Percentiles rank a stretch among this genome's conserved stretches.
These are phyloP conservation scores for Drosophila cognata DNA, from an alignment of 2,888 invertebrate species.

Conservation along the genomic window DNA sequence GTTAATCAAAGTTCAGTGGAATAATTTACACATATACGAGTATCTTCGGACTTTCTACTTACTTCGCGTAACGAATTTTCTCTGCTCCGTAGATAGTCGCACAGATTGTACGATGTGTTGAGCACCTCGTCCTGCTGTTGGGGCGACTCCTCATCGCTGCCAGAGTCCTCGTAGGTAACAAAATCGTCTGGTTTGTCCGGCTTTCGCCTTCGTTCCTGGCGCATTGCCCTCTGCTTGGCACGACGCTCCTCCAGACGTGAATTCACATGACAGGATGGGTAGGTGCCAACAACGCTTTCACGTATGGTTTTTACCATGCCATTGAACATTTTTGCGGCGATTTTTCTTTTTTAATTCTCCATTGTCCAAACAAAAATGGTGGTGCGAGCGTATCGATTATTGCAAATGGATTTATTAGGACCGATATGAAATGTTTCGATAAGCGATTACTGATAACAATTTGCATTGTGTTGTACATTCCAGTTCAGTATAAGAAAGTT, in stretches of 20 bases:
- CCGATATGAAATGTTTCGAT: slow-evolving; percentile 7
- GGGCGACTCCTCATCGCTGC: slow-evolving; percentile 93
- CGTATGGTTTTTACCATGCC: slow-evolving; percentile 84
- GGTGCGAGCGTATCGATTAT: slow-evolving; percentile 30
- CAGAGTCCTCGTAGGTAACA: slow-evolving; percentile 94
- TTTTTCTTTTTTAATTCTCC: slow-evolving; percentile 31
- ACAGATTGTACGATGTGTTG: slow-evolving; percentile 93
- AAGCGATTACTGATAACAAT: neutral
- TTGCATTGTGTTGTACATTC: neutral
- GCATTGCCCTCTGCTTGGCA: slow-evolving; percentile 86
- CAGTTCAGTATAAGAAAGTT: neutral
- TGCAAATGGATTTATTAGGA: neutral
- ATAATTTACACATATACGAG: neutral
- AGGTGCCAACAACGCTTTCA: slow-evolving; percentile 88
- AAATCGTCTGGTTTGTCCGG: slow-evolving; percentile 96
- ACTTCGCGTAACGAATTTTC: slow-evolving; percentile 91
- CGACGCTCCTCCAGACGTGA: slow-evolving; percentile 91
- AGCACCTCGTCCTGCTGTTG: slow-evolving; percentile 90
- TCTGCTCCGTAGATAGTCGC: slow-evolving; percentile 92
- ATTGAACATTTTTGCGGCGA: slow-evolving; percentile 74
- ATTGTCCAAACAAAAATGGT: slow-evolving; percentile 46
- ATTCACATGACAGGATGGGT: slow-evolving; percentile 91
- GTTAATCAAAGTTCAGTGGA: slow-evolving; percentile 1
- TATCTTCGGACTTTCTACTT: slow-evolving; percentile 33
- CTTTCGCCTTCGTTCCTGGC: slow-evolving; percentile 90